Evolutionary conservation across 1,140 invertebrate species (phyloP), one percentile per base, ranked within the genome.

Genomic region (Vanessa atalanta): DNA sequence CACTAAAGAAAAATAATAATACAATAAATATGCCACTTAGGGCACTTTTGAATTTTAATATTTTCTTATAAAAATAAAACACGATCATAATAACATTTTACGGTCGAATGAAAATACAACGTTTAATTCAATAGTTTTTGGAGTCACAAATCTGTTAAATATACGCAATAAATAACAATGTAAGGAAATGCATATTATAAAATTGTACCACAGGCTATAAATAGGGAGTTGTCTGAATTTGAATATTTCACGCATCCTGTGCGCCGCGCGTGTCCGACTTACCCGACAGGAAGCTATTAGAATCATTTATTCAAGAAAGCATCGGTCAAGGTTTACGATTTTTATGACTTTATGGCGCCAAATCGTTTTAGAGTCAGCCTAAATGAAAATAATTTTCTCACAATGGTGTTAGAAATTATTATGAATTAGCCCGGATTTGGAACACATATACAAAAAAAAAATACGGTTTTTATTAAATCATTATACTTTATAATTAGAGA

Each of bases 241-340:
- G 70, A 88, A 87, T 87, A 87, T 77, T 84, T 82, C 73, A 85
- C 84, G 83, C 83, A 83, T 84, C 79, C 78, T 70, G 57, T 73
- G 12, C 61, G 70, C 80, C 66, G 79, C 80, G 84, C 85, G 80
- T 82, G 79, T 79, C 82, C 73, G 73, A 74, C 37, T 47, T 20
- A 16, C 37, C 43, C 16, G 31, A 15, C 79, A 72, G 86, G 83
- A 86, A 84, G 81, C 72, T 64, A 76, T 78, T 67, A 65, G 72
- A 79, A 82, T 84, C 80, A 84, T 84, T 83, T 78, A 82, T 80
- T 65, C 61, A 78, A 76, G 64, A 76, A 66, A 75, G 76, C 63
- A 51, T 63, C 81, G 83, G 83, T 85, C 84, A 83, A 85, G 83
- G 83, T 79, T 65, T 47, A 64, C 72, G 75, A 66, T 61, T 79